Evolutionary conservation across 2,888 invertebrate species (phyloP).

Genomic region (Tiliacea citrago): DNA sequence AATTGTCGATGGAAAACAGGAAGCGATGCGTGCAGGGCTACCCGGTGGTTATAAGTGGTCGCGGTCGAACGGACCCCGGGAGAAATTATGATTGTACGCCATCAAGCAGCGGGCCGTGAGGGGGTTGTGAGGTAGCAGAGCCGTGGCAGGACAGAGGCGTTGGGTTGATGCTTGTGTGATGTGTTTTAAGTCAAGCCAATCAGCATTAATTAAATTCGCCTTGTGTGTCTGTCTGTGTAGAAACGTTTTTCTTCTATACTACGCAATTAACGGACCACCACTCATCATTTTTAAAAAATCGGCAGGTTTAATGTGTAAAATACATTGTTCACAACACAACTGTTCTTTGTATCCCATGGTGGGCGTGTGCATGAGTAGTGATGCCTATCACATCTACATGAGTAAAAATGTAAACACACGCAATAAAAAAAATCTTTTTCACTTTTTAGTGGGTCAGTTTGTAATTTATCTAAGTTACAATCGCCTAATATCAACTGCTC

Average conservation of each 20-base stretch:
- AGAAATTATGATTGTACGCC: conserved; percentile 57
- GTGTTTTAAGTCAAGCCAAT: not conserved
- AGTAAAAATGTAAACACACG: not conserved
- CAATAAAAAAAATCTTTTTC: too few relatives aligned
- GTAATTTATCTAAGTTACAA: too few relatives aligned
- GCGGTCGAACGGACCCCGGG: conserved; percentile 41
- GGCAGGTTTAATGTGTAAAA: too few relatives aligned
- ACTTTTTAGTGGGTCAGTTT: too few relatives aligned
- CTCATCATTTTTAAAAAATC: too few relatives aligned
- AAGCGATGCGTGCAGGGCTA: conserved; percentile 63
- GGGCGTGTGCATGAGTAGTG: not conserved
- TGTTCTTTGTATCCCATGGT: not conserved
- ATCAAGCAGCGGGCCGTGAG: conserved; percentile 32
- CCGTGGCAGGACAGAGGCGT: too few relatives aligned
- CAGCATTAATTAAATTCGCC: too few relatives aligned
- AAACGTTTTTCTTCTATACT: too few relatives aligned
- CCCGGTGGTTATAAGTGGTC: conserved; percentile 41
- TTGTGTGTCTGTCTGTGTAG: too few relatives aligned
- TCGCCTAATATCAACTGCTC: too few relatives aligned
- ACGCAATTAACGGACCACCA: too few relatives aligned
- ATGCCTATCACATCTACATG: not conserved
- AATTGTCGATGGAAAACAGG: conserved; percentile 63
- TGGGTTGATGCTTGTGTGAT: not conserved
- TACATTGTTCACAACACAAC: not conserved
- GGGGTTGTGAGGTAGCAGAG: conserved; percentile 11